Base-by-base conservation (phyloP, 2,113 vertebrate species). In the Euleptes europaea region DNA sequence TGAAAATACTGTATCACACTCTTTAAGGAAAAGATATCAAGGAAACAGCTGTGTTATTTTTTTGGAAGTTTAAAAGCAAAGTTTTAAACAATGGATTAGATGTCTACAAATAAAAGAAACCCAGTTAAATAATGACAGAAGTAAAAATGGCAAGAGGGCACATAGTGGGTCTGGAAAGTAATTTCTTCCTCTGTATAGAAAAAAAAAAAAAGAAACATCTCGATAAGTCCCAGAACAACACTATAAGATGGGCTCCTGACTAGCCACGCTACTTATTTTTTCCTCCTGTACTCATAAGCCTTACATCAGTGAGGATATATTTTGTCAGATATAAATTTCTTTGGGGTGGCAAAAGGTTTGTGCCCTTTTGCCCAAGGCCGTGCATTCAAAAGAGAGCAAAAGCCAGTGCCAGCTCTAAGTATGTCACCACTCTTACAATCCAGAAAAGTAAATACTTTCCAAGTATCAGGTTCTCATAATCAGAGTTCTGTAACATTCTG, bases 31-130 rank as follows among this genome's bases (percentile, higher is more conserved):
- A 23, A 73, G 66, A 47, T 19, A 80, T 33, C 13, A 54, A 54
- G 19, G 11, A 51, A 70, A 67, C 9, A 5, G 49, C 28, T 38
- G 2, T 9, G 44, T 76, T 74, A 57, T 8, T 82, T 44, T n/a
- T 79, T 28, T 63, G 73, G 40, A 84, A 84, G 63, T 70, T 82
- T 78, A 74, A 80, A 83, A 82, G 17, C 6, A 72, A 86, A 12
- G 14, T 60, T 31, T 6, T 81, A n/a, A 86, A 77, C 66, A 74
- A 51, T 31, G 84, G 49, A 77, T 60, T 72, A 85, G 54, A 87
- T 19, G 67, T 71, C 69, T 87, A 47, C 4, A 40, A 69, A 44
- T 73, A 73, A 73, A 44, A 63, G 21, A 26, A 38, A 80, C 31
- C n/a, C 67, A 40, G 33, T 35, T 69, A 70, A 51, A 70, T 54